Conservation (phyloP, 2,888 invertebrate genomes). For the Ommatoiulus sabulosus region DNA sequence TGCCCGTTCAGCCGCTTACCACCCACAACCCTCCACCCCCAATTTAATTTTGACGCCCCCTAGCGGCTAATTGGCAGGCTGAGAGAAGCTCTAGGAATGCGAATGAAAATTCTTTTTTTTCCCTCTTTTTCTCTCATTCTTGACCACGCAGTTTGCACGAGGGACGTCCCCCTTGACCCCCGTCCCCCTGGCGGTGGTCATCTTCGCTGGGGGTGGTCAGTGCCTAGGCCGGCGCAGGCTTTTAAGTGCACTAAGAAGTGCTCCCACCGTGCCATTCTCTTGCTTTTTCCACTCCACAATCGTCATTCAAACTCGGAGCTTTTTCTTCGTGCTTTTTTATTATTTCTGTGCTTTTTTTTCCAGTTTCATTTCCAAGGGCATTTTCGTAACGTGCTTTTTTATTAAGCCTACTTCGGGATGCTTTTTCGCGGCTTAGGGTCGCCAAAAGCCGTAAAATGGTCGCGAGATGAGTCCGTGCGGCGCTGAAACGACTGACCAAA, state of each 20-base stretch:
- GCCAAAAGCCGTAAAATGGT: conserved; percentile 17
- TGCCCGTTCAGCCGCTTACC: background rate
- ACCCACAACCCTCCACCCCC: background rate
- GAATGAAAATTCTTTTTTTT: background rate
- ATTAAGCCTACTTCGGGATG: conserved; percentile 21
- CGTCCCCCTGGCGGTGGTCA: background rate
- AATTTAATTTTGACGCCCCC: background rate
- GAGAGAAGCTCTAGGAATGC: background rate
- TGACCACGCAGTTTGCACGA: background rate
- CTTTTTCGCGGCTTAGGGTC: conserved; percentile 43
- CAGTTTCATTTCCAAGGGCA: conserved; percentile 8
- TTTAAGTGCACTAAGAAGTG: conserved; percentile 39
- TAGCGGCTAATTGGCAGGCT: conserved; percentile 28
- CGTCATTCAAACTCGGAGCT: conserved; percentile 5
- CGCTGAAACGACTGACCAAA: background rate
- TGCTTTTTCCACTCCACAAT: conserved; percentile 21
- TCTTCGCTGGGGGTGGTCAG: conserved; percentile 15
- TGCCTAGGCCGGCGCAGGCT: background rate
- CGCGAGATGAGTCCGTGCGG: background rate
- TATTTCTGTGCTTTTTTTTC: conserved; percentile 1
- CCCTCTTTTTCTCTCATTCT: background rate
- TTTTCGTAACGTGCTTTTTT: conserved; percentile 3
- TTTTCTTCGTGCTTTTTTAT: conserved; percentile 11
- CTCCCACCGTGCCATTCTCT: conserved; percentile 40
- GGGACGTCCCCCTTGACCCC: background rate